Evolutionary conservation across 2,113 vertebrate genomes (phyloP).

Genomic region (Brachirus orientalis): DNA sequence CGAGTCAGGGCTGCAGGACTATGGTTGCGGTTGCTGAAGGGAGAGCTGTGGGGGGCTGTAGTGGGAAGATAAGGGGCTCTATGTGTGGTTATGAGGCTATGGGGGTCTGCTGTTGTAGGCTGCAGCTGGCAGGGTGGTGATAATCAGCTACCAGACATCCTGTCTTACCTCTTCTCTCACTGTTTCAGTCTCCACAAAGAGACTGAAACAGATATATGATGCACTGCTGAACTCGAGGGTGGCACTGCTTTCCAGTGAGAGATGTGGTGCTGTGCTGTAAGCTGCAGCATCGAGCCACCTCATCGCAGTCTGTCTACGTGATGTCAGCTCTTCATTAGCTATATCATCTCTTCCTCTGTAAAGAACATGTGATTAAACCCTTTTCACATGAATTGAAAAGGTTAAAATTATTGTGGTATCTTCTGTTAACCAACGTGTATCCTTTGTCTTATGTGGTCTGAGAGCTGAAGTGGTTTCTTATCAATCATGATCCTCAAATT

Average conservation of each 20-base stretch:
- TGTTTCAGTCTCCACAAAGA: slow-evolving; percentile 20
- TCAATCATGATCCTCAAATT: slow-evolving; percentile 33
- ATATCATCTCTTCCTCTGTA: neutral
- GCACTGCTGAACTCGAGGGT: slow-evolving; percentile 41
- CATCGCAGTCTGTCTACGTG: slow-evolving; percentile 8
- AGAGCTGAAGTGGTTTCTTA: slow-evolving; percentile 11
- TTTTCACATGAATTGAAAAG: neutral
- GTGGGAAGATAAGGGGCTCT: slow-evolving; percentile 73
- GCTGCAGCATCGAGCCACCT: slow-evolving; percentile 11
- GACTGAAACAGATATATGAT: slow-evolving; percentile 42
- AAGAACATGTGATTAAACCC: neutral
- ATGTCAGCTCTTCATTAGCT: neutral
- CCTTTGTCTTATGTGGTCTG: too few species aligned
- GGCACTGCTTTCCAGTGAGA: slow-evolving; percentile 43
- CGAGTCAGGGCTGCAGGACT: slow-evolving; percentile 57
- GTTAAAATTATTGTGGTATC: too few species aligned
- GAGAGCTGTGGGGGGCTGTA: slow-evolving; percentile 73
- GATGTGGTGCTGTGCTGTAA: slow-evolving; percentile 31
- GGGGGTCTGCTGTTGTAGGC: slow-evolving; percentile 50
- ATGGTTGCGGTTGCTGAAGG: slow-evolving; percentile 65
- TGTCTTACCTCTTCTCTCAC: slow-evolving; percentile 48
- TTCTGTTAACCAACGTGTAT: too few species aligned
- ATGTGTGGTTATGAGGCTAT: slow-evolving; percentile 58
- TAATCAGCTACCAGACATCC: slow-evolving; percentile 66
- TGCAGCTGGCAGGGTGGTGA: slow-evolving; percentile 70